phyloP scores from a whole-genome alignment of 2,888 invertebrate species.

The Cylloceria caligata region DNA sequence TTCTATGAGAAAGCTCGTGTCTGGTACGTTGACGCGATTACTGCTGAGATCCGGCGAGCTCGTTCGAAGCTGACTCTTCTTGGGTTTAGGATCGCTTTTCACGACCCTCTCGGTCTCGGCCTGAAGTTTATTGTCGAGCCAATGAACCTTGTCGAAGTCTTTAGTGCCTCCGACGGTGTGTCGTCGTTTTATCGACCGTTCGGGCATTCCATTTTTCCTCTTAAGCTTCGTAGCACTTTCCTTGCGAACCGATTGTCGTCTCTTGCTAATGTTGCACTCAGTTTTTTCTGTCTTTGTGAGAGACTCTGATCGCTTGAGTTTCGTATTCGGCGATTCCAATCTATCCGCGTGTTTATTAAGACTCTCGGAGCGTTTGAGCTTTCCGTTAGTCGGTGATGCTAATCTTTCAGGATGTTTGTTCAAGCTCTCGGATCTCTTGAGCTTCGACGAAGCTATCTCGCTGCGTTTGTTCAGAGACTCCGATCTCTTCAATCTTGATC shows the following conservation, averaged over 20 bases:
- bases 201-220: conserved; percentile 92
- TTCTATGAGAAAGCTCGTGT: conserved; percentile 85
- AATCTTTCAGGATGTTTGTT: conserved; percentile 85
- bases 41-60: conserved; percentile 87
- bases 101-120: conserved; percentile 84
- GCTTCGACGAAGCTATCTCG: conserved; percentile 85
- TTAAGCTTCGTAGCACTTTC: conserved; percentile 89
- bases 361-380: conserved; percentile 82
- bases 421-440: conserved; percentile 88
- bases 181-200: conserved; percentile 93
- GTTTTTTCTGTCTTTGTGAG: conserved; percentile 91
- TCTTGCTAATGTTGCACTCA: conserved; percentile 92
- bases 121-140: conserved; percentile 86
- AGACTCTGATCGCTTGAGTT: conserved; percentile 87
- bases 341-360: conserved; percentile 82
- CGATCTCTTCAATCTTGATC: conserved; percentile 86
- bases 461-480: conserved; percentile 88
- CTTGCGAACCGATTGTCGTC: conserved; percentile 85
- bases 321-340: conserved; percentile 83
- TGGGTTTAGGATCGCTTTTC: conserved; percentile 86
- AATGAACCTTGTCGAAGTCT: conserved; percentile 90
- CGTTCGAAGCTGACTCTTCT: conserved; percentile 86
- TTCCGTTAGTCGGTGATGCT: conserved; percentile 78
- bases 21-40: conserved; percentile 79
- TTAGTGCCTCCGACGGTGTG: conserved; percentile 98